Conservation (phyloP, 2,113 vertebrate species). For the Stegastes partitus region DNA sequence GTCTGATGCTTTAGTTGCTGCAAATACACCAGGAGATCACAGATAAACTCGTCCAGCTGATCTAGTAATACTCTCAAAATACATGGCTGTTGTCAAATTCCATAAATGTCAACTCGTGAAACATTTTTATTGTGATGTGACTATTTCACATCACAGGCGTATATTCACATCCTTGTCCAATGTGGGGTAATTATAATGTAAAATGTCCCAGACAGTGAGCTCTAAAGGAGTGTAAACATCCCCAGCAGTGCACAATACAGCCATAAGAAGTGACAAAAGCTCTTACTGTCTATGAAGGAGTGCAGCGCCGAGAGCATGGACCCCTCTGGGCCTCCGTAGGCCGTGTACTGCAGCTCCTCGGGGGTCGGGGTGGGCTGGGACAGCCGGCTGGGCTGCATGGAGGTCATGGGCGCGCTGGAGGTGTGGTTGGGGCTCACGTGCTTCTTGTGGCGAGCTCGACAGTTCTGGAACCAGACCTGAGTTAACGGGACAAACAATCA, state of each 20-base stretch:
- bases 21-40: no score
- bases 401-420: constrained; percentile 86
- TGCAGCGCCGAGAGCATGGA: constrained; percentile 93
- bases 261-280: constrained; percentile 13
- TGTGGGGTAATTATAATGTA: no score
- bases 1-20: no score
- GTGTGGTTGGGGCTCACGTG: constrained; percentile 92
- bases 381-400: constrained; percentile 88
- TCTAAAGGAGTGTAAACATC: background rate
- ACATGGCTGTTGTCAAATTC: no score
- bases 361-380: constrained; percentile 89
- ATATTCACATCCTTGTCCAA: no score
- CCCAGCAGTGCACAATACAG: background rate
- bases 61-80: no score
- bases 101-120: no score
- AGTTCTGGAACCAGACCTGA: constrained; percentile 99
- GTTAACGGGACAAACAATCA: constrained; percentile 10
- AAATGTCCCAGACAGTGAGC: no score
- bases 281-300: constrained; percentile 93
- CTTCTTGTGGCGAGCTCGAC: constrained; percentile 96
- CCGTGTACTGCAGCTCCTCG: constrained; percentile 92
- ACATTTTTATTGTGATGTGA: no score
- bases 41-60: no score
- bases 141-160: no score
- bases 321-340: constrained; percentile 90